Evolutionary conservation across 2,113 vertebrate genomes (phyloP), one percentile per base, ranked within the genome.

Genomic region (Lepus europaeus): DNA sequence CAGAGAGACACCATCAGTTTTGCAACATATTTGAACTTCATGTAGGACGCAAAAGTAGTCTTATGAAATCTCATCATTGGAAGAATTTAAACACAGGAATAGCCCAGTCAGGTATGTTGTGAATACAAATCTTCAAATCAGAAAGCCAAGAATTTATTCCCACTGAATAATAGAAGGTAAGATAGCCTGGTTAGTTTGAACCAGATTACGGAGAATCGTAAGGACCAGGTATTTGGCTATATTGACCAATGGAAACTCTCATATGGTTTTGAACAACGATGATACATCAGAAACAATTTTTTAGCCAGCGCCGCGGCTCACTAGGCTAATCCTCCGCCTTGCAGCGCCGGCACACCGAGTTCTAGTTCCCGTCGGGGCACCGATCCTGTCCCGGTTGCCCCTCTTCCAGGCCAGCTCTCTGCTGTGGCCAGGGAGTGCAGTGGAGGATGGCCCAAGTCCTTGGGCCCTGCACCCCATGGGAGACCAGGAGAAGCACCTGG

Each of bases 81-180:
- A 74, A 88, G 23, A 86, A 86, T 66, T 73, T 80, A 85, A 93
- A 36, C 19, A 22, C 14, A 14, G 5, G 11, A 29, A 20, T 31
- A 39, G 16, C 53, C 69, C 16, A 45, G 31, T 73, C 56, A 89
- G 66, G 33, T 73, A 80, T 74, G 73, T 51, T 64, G 33, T 59
- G 29, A 25, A 36, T 6, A 89, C 13, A 77, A 6, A 68, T 80
- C 33, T 74, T 89, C 61, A 74, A 80, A 73, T 59, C 74, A 93
- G 31, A 59, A 80, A 85, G 68, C 36, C 73, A 95, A 85, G 66
- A 93, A 69, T 31, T 51, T 90, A 49, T 87, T 49, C 29, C 19
- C 27, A 49, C 59, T 27, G 27, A 68, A 39, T 33, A 19, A 29
- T 68, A 6, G 56, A 68, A 89, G 6, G 31, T 73, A 89, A 85